These are phyloP conservation scores for Sepiola atlantica DNA, from an alignment of 2,888 invertebrate species.

Conservation along the genomic window DNA sequence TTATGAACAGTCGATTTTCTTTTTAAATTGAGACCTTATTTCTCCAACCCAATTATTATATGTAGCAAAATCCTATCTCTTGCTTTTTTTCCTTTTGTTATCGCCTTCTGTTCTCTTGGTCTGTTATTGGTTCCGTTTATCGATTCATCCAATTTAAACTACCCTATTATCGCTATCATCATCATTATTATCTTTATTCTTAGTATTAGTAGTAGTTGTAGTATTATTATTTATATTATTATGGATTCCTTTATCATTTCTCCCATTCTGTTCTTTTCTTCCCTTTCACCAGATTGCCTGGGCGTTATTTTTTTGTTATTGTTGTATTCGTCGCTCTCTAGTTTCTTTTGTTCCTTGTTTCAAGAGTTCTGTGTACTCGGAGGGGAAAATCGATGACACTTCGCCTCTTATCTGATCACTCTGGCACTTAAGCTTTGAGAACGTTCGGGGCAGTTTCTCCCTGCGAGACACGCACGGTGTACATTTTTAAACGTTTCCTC, in stretches of 20 bases:
- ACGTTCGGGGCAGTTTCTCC: not conserved
- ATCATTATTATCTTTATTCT: no score
- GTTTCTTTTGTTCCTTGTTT: not conserved
- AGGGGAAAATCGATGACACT: not conserved
- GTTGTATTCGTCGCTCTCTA: not conserved
- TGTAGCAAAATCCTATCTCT: no score
- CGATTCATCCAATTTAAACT: not conserved
- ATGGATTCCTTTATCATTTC: not conserved
- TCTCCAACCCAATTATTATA: no score
- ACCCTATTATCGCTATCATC: not conserved
- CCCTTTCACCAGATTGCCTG: not conserved
- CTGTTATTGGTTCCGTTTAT: not conserved
- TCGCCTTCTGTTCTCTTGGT: not conserved
- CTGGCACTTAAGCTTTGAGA: conserved; percentile 2
- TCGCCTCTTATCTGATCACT: conserved; percentile 20
- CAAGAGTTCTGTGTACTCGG: not conserved
- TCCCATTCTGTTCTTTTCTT: not conserved
- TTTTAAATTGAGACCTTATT: no score
- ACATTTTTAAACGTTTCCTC: not conserved
- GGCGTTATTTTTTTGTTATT: not conserved
- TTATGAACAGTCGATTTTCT: no score
- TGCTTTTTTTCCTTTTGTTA: not conserved
- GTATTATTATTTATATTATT: no score
- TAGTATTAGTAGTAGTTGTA: no score
- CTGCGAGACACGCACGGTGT: not conserved